Evolutionary conservation across 2,888 invertebrate genomes (phyloP).

Genomic region (Sesia bembeciformis): DNA sequence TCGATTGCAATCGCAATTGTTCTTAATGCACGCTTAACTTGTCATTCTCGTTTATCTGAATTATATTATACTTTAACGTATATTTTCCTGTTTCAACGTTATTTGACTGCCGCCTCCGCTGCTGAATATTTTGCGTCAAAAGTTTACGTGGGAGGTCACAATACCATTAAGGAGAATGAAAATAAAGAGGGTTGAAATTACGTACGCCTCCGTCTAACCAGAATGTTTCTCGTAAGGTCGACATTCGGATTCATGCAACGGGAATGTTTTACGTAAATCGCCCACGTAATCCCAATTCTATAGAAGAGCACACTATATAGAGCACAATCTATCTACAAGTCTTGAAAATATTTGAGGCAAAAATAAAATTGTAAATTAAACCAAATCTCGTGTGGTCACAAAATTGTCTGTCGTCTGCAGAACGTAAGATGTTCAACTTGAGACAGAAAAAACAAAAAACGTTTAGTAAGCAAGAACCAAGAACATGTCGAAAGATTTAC

Average conservation of each 20-base stretch:
- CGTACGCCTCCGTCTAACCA: constrained; percentile 28
- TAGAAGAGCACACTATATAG: neutral
- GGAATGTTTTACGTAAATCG: constrained; percentile 26
- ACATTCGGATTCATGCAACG: constrained; percentile 15
- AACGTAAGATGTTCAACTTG: constrained; percentile 40
- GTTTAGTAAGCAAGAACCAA: neutral
- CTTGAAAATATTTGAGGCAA: neutral
- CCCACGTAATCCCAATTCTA: constrained; percentile 16
- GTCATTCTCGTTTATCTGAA: neutral
- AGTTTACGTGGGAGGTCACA: constrained; percentile 36
- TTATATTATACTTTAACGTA: neutral
- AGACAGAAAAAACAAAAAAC: constrained; percentile 20
- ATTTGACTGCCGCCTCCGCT: constrained; percentile 33
- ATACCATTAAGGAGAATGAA: constrained; percentile 16
- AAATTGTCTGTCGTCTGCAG: constrained; percentile 22
- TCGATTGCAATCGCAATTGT: neutral
- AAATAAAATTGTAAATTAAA: neutral
- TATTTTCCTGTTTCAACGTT: constrained; percentile 7
- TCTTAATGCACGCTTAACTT: neutral
- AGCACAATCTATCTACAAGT: neutral
- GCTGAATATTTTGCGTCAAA: constrained; percentile 30
- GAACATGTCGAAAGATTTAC: constrained; percentile 33
- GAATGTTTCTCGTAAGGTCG: constrained; percentile 5
- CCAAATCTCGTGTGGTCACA: constrained; percentile 6
- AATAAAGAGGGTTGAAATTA: constrained; percentile 29